Base-by-base conservation (phyloP, 2,113 vertebrate genomes). In the Syngnathus typhle region DNA sequence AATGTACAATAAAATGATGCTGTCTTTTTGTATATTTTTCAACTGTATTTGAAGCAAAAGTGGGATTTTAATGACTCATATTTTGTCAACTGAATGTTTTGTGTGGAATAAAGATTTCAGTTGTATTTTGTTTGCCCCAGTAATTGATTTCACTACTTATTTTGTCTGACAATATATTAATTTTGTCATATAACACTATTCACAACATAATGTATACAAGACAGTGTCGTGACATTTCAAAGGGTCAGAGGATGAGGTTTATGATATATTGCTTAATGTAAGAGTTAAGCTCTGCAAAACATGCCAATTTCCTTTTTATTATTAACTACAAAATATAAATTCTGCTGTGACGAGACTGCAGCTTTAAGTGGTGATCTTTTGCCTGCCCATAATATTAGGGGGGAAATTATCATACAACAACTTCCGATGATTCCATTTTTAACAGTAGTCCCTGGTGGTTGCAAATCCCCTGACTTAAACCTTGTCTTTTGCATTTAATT, bases 11-110 rank as follows among this genome's bases (percentile, higher is more conserved):
- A 36, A 76, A 78, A 76, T 62, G 69, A 78, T 77, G 44, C 51
- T 75, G 54, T 60, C 6, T n/a, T 71, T 83, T 76, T 90, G 75
- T 85, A 84, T 52, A 79, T 79, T 88, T 77, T 72, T 83, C 62
- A 79, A 49, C 63, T 82, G 75, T 66, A 77, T 84, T 80, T 82
- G 67, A 72, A 70, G 80, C 62, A 73, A 73, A 64, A 68, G 58
- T 73, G 27, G 60, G 70, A 59, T 67, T 72, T 51, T 67, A 64
- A 60, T 79, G 52, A 75, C 71, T 61, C 47, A 36, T 67, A 55
- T 71, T 44, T 78, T 37, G 59, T 68, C 66, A 70, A 54, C 41
- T 62, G 64, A 56, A 59, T 68, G 44, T 39, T 73, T 41, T 64
- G 41, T 66, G 58, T 54, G 41, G 49, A 85, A 88, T 87, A 88